Evolutionary conservation across 2,113 vertebrate genomes (phyloP), one percentile per base, ranked within the genome.

Genomic region (Turnix velox): DNA sequence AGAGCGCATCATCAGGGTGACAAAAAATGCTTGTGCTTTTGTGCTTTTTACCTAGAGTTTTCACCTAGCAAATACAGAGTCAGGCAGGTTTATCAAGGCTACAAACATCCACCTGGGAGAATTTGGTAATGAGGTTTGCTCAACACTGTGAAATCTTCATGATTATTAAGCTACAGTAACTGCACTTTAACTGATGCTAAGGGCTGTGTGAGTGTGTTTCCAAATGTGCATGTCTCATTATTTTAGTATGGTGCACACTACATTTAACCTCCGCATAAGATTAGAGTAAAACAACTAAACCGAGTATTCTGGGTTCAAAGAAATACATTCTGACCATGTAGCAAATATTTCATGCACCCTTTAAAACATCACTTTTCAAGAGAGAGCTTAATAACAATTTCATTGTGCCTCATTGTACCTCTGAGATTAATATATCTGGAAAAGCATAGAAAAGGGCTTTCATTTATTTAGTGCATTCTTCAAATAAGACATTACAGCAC

Each of bases 91-190:
- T 74, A 28, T 39, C 65, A 28, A 2, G 18, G 51, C 39, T 33
- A 18, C 39, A 17, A 4, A 22, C 5, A 1, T 4, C 7, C 1
- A 0, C 0, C 3, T 5, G 23, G 42, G 42, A 63, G 30, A 84
- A 51, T 46, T 54, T n/a, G 20, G 14, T 27, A 23, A 12, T 10
- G 14, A 86, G 51, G 42, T 37, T 40, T 63, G 61, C 61, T 84
- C 52, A 55, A 65, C 35, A 25, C 43, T 59, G 42, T 57, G 12
- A 78, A 59, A 78, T 40, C 20, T 39, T 92, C 28, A 4, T 4
- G 5, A 30, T n/a, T 52, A 58, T 43, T 92, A 75, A 74, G n/a
- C 48, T 75, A 14, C 43, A 74, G 52, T 8, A 59, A 10, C 40
- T 40, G 40, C n/a, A 63, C 27, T 82, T 90, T 42, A 69, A 58